Conservation (phyloP, 2,113 vertebrate species). For the Pteronura brasiliensis region DNA sequence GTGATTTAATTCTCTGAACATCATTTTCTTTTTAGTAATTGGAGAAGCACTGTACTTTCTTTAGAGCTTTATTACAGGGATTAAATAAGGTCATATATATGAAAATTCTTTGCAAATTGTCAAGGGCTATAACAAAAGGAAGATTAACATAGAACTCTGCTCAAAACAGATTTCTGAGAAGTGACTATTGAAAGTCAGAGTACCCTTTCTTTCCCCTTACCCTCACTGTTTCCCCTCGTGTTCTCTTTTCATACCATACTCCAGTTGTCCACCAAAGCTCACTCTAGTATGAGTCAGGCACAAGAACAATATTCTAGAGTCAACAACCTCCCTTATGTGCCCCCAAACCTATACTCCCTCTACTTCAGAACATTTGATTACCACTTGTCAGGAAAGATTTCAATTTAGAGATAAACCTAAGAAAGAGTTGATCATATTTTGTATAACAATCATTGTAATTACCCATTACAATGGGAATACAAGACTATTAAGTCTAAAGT, state of each 20-base stretch:
- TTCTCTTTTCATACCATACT: background rate
- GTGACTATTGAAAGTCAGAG: background rate
- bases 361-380: background rate
- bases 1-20: background rate
- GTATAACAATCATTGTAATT: background rate
- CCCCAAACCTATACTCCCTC: background rate
- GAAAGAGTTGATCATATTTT: background rate
- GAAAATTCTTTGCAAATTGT: background rate
- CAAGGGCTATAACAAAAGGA: background rate
- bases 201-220: background rate
- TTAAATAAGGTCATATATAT: background rate
- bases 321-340: background rate
- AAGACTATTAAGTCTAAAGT: background rate
- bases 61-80: background rate
- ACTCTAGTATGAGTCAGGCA: background rate
- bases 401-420: background rate
- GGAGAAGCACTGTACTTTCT: background rate
- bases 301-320: background rate
- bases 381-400: background rate
- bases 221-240: background rate
- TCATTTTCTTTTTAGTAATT: background rate
- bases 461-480: background rate
- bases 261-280: background rate
- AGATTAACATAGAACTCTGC: background rate
- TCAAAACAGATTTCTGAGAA: background rate